phyloP scores from a whole-genome alignment of 2,113 vertebrate genomes.

The Prunella fulvescens region DNA sequence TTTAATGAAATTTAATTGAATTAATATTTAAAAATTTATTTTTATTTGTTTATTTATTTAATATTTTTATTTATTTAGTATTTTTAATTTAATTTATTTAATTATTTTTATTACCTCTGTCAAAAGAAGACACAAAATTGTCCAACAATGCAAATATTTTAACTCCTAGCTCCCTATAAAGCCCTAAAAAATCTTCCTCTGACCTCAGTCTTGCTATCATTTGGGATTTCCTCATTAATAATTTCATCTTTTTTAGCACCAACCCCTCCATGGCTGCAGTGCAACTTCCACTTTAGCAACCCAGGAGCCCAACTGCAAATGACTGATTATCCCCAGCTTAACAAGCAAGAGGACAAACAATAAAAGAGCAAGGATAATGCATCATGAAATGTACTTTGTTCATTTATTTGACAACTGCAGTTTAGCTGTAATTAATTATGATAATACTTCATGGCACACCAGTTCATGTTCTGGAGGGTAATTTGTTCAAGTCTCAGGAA shows the following conservation, averaged over 20 bases:
- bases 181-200: background rate
- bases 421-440: slow-evolving; percentile 53
- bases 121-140: accelerated
- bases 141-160: background rate
- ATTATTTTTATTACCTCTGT: background rate
- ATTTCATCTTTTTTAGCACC: background rate
- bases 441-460: slow-evolving; percentile 8
- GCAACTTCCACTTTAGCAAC: background rate
- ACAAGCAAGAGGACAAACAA: slow-evolving; percentile 34
- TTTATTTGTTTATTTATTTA: background rate
- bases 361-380: background rate
- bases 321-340: slow-evolving; percentile 24
- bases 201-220: background rate
- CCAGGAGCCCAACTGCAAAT: background rate
- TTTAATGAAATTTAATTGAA: no score
- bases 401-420: slow-evolving; percentile 38
- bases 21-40: no score
- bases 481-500: background rate
- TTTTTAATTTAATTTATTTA: no score
- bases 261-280: accelerated
- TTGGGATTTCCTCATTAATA: background rate
- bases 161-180: background rate
- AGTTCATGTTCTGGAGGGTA: background rate
- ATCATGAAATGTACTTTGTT: slow-evolving; percentile 25
- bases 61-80: no score